Conservation (phyloP, 2,888 invertebrate species). For the Strigamia crassipes region DNA sequence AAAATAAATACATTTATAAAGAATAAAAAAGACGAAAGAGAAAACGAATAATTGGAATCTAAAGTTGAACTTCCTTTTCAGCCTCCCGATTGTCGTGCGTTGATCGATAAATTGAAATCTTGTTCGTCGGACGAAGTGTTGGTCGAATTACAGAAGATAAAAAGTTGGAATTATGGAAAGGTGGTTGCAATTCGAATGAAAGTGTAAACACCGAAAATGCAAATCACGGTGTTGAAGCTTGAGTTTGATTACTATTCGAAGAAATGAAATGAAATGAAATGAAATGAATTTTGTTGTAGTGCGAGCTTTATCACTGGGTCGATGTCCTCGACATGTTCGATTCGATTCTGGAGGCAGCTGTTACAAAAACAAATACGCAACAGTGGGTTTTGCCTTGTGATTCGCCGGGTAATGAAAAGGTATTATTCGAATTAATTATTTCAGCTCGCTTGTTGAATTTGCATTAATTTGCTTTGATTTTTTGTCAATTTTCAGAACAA, state of each 20-base stretch:
- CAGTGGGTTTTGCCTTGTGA: slow-evolving; percentile 77
- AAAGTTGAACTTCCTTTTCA: slow-evolving; percentile 53
- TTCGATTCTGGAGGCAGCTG: slow-evolving; percentile 75
- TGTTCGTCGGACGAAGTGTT: slow-evolving; percentile 68
- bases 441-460: too few species aligned
- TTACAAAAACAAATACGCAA: slow-evolving; percentile 66
- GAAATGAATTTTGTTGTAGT: slow-evolving; percentile 58
- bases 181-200: too few species aligned
- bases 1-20: too few species aligned
- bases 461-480: not conserved
- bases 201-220: too few species aligned
- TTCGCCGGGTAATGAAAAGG: slow-evolving; percentile 67
- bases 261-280: too few species aligned
- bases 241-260: too few species aligned
- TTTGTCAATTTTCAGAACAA: slow-evolving; percentile 64
- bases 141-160: slow-evolving; percentile 72
- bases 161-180: slow-evolving; percentile 83
- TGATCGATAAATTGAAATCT: slow-evolving; percentile 73
- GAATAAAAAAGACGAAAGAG: too few species aligned
- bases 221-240: too few species aligned
- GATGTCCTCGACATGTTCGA: slow-evolving; percentile 78
- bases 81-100: slow-evolving; percentile 74
- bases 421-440: too few species aligned
- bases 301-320: slow-evolving; percentile 84
- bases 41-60: too few species aligned